These are phyloP conservation scores for Nasua narica DNA, from an alignment of 2,797 vertebrate genomes.

Conservation along the genomic window DNA sequence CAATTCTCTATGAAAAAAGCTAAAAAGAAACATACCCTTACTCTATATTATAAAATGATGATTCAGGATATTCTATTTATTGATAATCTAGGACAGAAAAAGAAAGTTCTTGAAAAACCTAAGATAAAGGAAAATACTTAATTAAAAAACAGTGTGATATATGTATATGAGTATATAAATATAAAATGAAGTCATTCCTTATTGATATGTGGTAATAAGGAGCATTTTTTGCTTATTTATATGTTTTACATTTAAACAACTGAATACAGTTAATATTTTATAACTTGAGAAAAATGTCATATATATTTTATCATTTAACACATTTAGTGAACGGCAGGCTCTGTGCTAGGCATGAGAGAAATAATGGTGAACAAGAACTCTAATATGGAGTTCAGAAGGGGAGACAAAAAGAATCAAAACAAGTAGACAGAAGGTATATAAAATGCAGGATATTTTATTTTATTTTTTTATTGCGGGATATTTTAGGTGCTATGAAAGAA, in stretches of 20 bases:
- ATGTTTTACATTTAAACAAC: background rate
- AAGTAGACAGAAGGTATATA: background rate
- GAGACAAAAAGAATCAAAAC: background rate
- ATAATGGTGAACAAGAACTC: background rate
- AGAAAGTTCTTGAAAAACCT: background rate
- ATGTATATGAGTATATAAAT: background rate
- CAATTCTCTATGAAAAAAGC: background rate
- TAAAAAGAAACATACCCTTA: background rate
- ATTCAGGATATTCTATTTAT: background rate
- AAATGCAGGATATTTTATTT: background rate
- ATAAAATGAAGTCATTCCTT: background rate
- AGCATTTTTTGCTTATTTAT: background rate
- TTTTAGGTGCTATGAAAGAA: background rate
- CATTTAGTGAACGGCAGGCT: background rate
- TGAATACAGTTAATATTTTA: background rate
- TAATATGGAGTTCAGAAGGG: background rate
- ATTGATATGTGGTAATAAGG: background rate
- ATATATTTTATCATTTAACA: background rate
- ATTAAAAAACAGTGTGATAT: background rate
- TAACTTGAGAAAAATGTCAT: background rate
- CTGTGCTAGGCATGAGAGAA: background rate
- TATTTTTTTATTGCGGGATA: background rate
- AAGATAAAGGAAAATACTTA: background rate
- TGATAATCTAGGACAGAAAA: background rate
- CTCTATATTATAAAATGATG: background rate